A percentile compares a stretch with the other conserved stretches of the same genome.
phyloP scores from a whole-genome alignment of 2,888 invertebrate genomes.

The Smittia aterrima region DNA sequence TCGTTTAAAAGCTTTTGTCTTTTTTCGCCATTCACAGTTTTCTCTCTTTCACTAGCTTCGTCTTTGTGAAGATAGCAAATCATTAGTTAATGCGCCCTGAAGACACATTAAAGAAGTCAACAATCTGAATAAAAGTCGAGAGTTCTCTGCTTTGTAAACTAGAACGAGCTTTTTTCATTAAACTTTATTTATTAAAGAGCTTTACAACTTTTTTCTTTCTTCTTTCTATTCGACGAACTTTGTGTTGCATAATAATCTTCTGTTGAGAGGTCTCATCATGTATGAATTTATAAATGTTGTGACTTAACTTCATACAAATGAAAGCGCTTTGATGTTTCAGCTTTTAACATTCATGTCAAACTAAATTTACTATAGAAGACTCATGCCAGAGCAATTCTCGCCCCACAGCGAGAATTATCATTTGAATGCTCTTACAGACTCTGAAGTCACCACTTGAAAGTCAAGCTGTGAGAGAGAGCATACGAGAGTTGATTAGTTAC shows the following conservation, averaged over 20 bases:
- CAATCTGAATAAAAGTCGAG: neutral
- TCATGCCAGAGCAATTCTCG: too few species aligned
- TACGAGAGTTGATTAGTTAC: neutral
- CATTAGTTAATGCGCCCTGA: conserved; percentile 14
- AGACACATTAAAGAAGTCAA: neutral
- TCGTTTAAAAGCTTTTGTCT: conserved; percentile 13
- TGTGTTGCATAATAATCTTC: too few species aligned
- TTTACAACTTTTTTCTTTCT: too few species aligned
- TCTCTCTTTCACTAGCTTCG: neutral
- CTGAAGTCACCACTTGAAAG: neutral
- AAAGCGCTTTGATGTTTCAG: too few species aligned
- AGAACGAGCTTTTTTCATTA: neutral
- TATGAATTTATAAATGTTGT: too few species aligned
- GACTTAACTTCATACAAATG: too few species aligned
- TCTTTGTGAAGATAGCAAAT: conserved; percentile 1
- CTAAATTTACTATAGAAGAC: too few species aligned
- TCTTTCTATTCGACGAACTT: too few species aligned
- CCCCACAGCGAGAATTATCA: too few species aligned
- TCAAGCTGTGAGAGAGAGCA: neutral
- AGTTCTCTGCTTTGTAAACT: neutral
- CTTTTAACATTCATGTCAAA: too few species aligned
- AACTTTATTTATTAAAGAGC: neutral
- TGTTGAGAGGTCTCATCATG: too few species aligned
- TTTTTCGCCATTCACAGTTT: neutral
- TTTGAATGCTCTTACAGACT: too few species aligned